Conservation (phyloP, 2,888 invertebrate species). For the Rhyacophila evoluta region DNA sequence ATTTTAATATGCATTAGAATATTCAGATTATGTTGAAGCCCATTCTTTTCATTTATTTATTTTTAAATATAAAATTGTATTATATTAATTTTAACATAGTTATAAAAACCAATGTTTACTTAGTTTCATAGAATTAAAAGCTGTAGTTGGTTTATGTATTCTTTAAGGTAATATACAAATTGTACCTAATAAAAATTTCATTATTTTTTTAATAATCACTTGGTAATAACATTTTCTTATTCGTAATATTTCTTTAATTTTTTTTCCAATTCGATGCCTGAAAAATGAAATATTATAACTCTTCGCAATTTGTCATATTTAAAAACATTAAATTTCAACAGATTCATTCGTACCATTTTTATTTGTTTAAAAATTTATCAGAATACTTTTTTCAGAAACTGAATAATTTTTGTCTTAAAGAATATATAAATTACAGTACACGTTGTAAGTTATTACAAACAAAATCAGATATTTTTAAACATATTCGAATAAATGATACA, state of each 20-base stretch:
- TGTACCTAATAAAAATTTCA: no score
- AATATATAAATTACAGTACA: background rate
- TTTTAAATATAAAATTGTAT: slow-evolving; percentile 17
- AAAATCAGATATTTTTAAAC: background rate
- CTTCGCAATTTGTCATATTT: no score
- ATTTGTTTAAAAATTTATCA: background rate
- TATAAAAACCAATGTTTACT: slow-evolving; percentile 4
- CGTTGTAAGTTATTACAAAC: background rate
- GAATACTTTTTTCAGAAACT: background rate
- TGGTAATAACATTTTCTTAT: no score
- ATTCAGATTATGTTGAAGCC: background rate
- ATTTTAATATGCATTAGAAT: background rate
- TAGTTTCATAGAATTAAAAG: background rate
- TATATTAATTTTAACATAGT: slow-evolving; percentile 22
- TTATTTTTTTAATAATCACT: no score
- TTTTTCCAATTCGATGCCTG: no score
- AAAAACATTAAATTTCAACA: no score
- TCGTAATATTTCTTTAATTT: no score
- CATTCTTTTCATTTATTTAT: slow-evolving; percentile 14
- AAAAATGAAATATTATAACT: no score
- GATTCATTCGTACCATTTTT: no score
- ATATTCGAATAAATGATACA: slow-evolving; percentile 21
- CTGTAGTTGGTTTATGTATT: background rate
- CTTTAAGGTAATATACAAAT: background rate
- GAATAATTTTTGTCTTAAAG: background rate